Conservation (phyloP, 2,113 vertebrate species). For the Upupa epops region DNA sequence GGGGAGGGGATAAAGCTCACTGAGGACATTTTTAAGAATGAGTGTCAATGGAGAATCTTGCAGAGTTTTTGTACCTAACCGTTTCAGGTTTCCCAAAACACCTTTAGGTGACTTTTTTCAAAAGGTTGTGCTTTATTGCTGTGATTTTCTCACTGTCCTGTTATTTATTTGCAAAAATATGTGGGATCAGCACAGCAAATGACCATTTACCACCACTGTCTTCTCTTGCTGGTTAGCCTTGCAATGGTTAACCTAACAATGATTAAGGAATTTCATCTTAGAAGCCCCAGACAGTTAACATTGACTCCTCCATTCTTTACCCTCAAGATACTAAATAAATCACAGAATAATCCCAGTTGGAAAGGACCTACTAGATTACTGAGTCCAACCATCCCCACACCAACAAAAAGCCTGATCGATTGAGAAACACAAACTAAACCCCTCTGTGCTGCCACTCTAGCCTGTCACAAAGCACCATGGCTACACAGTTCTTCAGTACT, state of each 20-base stretch:
- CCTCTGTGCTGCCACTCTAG: too few relatives aligned
- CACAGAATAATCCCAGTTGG: too few relatives aligned
- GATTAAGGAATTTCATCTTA: neutral
- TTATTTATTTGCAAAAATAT: neutral
- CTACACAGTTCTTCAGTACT: too few relatives aligned
- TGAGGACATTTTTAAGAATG: neutral
- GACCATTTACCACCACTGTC: neutral
- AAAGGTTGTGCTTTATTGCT: neutral
- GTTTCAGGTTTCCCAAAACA: neutral
- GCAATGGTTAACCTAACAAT: neutral
- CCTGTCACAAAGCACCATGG: too few relatives aligned
- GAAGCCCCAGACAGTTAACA: neutral
- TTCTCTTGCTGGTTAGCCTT: neutral
- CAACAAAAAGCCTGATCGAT: too few relatives aligned
- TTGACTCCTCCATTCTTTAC: neutral
- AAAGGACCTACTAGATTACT: too few relatives aligned
- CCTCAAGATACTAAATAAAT: neutral
- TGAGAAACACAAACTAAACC: too few relatives aligned
- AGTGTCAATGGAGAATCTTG: neutral
- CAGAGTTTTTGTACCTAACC: neutral
- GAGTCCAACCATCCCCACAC: too few relatives aligned
- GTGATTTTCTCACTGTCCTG: neutral
- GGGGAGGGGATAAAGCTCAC: neutral
- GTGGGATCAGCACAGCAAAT: neutral
- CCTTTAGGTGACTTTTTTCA: neutral